Base-by-base conservation (phyloP, 2,888 invertebrate species). In the Micoletzkya japonica region DNA sequence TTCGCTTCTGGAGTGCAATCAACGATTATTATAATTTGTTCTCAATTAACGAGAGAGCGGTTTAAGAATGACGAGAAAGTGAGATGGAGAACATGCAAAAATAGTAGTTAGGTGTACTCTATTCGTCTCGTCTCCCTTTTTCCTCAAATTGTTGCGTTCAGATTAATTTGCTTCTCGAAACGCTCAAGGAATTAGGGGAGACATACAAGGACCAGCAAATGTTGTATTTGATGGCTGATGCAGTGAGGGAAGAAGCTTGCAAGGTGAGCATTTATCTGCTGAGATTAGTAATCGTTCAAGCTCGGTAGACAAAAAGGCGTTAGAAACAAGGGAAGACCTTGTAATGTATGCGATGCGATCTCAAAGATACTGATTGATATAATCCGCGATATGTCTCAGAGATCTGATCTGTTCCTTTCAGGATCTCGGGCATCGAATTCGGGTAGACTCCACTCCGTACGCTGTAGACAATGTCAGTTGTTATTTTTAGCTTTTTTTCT, bases 161-260 rank as follows among this genome's bases (percentile, higher is more conserved):
- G 60, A 20, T 4, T 39, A 28, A 17, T 0, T 7, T 26, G 0
- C 14, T 60, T 24, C 37, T 30, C 26, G 28, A 39, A 17, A 32
- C 39, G 1, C 26, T 60, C 24, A 20, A 24, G 39, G 61, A 61
- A 49, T 44, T 49, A 14, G 61, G 30, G 44, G 30, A 28, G 2
- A 39, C 44, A 7, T 39, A 39, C 44, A 28, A 49, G 20, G 61
- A 61, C 49, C 61, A 61, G 49, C 44, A 17, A 30, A 61, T 61
- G 61, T 36, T 61, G 37, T 61, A 61, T 49, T 14, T 28, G 2
- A 39, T 61, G 2, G 61, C 61, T 1, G 39, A 44, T 30, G 49
- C 61, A 4, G 30, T 61, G 20, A 39, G 49, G n/a, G 61, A 61
- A 49, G 49, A 61, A 30, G 61, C 61, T 17, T 61, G 61, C 32